Evolutionary conservation across 2,888 invertebrate species (phyloP), one percentile per base, ranked within the genome.

Genomic region (Lepidocyrtinus sp.): DNA sequence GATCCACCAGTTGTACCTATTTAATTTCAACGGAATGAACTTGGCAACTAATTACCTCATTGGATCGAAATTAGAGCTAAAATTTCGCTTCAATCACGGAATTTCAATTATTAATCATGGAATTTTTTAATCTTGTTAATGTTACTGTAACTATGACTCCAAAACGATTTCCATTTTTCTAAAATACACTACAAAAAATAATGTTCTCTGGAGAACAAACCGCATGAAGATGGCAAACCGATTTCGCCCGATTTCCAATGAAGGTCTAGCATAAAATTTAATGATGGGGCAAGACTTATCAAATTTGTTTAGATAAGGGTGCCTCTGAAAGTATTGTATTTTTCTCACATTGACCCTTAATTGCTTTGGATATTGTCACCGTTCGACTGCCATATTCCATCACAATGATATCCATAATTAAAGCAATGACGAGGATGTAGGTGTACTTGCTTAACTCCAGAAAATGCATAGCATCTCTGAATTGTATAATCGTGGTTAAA

Each of bases 201-300:
- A 5, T 3, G 74, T 75, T 59, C 74, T 27, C 22, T 75, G 74
- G 22, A 75, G 26, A 27, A 67, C 67, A 75, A 75, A 75, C 17
- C 74, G 22, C 1, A 67, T n/a, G 24, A 75, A 75, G n/a, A 67
- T 67, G 1, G 68, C 15, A n/a, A 75, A n/a, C 17, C 74, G 27
- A 1, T 24, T 17, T 25, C 74, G 59, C 21, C 61, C 67, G 0
- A 75, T 67, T 0, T 21, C 25, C 1, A 75, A 26, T 21, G 2
- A 12, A 25, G 61, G 74, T 22, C n/a, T 27, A 0, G 74, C 68
- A 59, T 65, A 67, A 36, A 68, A 59, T 15, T 21, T 61, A 0
- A 75, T 3, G 9, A 55, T 22, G 0, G 36, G 36, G 9, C 67
- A 67, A 1, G 74, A 67, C 45, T 25, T 67, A 9, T 67, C n/a